Conservation (phyloP, 1,140 invertebrate genomes). For the Cherax quadricarinatus region DNA sequence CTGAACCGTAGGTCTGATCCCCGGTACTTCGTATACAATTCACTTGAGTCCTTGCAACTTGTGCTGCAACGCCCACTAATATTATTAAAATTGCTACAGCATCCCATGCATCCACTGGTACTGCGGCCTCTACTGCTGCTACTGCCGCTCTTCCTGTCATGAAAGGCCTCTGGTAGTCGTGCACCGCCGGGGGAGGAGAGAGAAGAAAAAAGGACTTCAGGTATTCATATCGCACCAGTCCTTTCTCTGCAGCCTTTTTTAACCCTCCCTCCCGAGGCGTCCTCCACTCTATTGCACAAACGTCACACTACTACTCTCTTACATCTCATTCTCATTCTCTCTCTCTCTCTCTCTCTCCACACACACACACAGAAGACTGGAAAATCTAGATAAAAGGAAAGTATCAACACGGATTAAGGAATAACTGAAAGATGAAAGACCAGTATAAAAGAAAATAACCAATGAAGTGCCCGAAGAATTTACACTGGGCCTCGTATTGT, state of each 20-base stretch:
- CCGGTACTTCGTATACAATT: too few relatives aligned
- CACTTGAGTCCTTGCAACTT: too few relatives aligned
- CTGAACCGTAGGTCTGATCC: too few relatives aligned
- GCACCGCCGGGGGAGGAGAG: not conserved
- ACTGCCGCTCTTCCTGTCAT: not conserved
- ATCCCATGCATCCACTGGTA: not conserved
- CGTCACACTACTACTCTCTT: too few relatives aligned
- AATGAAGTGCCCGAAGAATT: too few relatives aligned
- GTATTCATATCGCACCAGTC: constrained; percentile 10
- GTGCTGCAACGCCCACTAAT: too few relatives aligned
- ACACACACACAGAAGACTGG: not conserved
- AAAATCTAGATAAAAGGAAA: too few relatives aligned
- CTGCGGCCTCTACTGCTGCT: not conserved
- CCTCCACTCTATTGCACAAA: not conserved
- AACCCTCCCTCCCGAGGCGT: not conserved
- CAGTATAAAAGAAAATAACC: too few relatives aligned
- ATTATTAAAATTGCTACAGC: too few relatives aligned
- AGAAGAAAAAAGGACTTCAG: not conserved
- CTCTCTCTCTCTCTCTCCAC: not conserved
- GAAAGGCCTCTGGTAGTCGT: not conserved
- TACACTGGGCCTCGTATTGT: too few relatives aligned
- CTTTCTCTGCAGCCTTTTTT: not conserved
- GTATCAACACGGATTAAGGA: too few relatives aligned
- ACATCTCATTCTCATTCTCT: not conserved
- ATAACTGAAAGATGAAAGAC: too few relatives aligned